Base-by-base conservation (phyloP, 2,113 vertebrate genomes). In the Parotia lawesii region DNA sequence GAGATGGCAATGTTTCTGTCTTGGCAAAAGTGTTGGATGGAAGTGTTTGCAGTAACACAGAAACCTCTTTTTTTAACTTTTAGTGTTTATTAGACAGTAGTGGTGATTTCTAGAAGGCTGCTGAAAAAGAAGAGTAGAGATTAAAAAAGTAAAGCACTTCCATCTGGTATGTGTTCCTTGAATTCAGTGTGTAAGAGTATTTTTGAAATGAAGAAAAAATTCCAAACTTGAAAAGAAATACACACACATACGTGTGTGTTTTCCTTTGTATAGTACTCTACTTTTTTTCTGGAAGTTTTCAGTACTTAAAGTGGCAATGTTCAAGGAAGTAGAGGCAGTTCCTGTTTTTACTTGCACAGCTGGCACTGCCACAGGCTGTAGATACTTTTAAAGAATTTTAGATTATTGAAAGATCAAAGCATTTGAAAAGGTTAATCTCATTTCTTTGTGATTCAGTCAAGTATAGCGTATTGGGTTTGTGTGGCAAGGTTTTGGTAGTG, bases 241-340 rank as follows among this genome's bases (percentile, higher is more conserved):
- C 29, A n/a, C 2, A 2, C 12, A 3, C 15, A 2, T 15, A 7
- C 10, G 17, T 35, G 9, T 58, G 6, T 17, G 8, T 66, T 23
- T 81, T 80, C 14, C 31, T 45, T 57, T 72, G 22, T 72, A 3
- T 23, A 42, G 58, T 35, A 23, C 14, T 48, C 25, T 31, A 12
- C 31, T 33, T 14, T 27, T 50, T 57, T 58, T 66, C 37, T 58
- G 25, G 8, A 38, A n/a, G 37, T 58, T 67, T 58, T 72, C 10
- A 15, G 14, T 45, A 31, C 23, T 56, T 58, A 2, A 53, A 21
- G 11, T 69, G 44, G 22, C 35, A 40, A 1, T 69, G 37, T 48
- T 60, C 27, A 37, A 85, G 40, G 48, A 72, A 12, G 31, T 64
- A 62, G 15, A 11, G 37, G 4, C 23, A 74, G 19, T 57, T 10